A percentile compares a stretch with the other conserved stretches of the same genome.
Evolutionary conservation across 2,797 vertebrate genomes (phyloP).

Genomic region (Pantherophis vulpinus): DNA sequence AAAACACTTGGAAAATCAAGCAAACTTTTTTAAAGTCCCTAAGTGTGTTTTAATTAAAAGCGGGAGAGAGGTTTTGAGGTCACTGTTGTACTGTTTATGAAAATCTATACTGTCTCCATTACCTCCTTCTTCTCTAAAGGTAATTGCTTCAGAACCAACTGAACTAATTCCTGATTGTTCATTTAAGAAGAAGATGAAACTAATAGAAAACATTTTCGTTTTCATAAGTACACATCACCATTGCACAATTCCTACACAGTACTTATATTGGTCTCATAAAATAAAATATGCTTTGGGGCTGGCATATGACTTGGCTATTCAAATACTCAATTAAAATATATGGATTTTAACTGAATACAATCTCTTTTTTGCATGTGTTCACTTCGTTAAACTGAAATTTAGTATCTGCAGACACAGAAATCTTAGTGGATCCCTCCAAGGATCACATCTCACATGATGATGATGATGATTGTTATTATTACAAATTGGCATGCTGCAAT

Average conservation of each 20-base stretch:
- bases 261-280: background rate
- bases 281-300: background rate
- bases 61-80: slow-evolving; percentile 26
- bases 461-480: background rate
- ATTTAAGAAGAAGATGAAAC: slow-evolving; percentile 26
- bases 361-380: background rate
- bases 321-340: background rate
- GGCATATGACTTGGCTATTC: background rate
- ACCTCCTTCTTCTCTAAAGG: slow-evolving; percentile 36
- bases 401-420: background rate
- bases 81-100: slow-evolving; percentile 57
- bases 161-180: slow-evolving; percentile 28
- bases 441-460: background rate
- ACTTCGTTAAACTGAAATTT: background rate
- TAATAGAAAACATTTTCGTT: slow-evolving; percentile 26
- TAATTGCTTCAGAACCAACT: slow-evolving; percentile 48
- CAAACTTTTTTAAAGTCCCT: slow-evolving; percentile 5
- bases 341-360: slow-evolving; percentile 2
- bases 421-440: background rate
- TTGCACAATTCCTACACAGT: background rate
- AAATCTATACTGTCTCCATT: slow-evolving; percentile 56
- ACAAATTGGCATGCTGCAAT: background rate
- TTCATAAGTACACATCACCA: slow-evolving; percentile 1
- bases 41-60: slow-evolving; percentile 37
- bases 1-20: slow-evolving; percentile 63